Evolutionary conservation across 2,888 invertebrate species (phyloP).

Genomic region (Leptopterna dolabrata): DNA sequence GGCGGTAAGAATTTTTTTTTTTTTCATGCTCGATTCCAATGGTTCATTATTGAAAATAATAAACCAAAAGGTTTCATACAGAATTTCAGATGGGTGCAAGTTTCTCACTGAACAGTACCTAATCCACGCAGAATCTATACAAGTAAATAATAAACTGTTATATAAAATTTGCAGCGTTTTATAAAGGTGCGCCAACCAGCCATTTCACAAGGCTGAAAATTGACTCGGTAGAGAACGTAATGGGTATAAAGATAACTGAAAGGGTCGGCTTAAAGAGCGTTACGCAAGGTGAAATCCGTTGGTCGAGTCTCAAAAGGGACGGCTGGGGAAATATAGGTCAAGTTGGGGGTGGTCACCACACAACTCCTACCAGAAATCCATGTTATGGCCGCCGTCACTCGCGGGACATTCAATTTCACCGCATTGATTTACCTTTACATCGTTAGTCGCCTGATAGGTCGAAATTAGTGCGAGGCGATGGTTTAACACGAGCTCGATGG

Average conservation of each 20-base stretch:
- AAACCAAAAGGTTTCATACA: too few species aligned
- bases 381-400: background rate
- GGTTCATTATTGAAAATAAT: too few species aligned
- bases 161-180: too few species aligned
- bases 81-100: too few species aligned
- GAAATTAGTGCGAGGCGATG: background rate
- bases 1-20: too few species aligned
- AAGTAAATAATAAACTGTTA: too few species aligned
- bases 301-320: background rate
- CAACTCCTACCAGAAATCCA: slow-evolving; percentile 35
- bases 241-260: background rate
- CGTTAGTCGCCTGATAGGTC: background rate
- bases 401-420: background rate
- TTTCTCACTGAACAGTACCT: too few species aligned
- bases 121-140: too few species aligned
- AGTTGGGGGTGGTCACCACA: slow-evolving; percentile 42
- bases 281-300: slow-evolving; percentile 1
- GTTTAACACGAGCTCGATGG: background rate
- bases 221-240: background rate
- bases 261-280: background rate
- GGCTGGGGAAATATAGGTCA: slow-evolving; percentile 27
- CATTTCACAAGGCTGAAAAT: too few species aligned
- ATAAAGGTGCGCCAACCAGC: too few species aligned
- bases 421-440: background rate
- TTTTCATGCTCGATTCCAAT: too few species aligned